Evolutionary conservation across 2,113 vertebrate genomes (phyloP), one percentile per base, ranked within the genome.

Genomic region (Lepus americanus): DNA sequence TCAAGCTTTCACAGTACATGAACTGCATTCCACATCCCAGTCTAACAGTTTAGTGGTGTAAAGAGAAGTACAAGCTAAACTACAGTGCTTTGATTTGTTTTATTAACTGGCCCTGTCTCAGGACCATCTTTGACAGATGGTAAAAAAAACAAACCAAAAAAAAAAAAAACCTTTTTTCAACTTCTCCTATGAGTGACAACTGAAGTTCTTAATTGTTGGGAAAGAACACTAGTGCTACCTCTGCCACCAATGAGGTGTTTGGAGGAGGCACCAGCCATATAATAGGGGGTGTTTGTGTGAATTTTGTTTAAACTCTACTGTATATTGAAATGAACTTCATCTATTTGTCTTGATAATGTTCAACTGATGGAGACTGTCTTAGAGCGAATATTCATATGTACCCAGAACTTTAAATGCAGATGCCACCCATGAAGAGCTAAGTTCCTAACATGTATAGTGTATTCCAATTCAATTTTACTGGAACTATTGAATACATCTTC

Each of bases 401-500:
- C 81, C 94, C 82, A 51, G 81, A 94, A 92, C 79, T 97, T 79
- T 89, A 66, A 63, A 94, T 84, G n/a, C 89, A 92, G 95, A 89
- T 77, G 66, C 95, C 92, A 90, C 80, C 80, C 36, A 0, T 39
- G 33, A 92, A 92, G 77, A 96, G 86, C 89, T 80, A 22, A 94
- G 79, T 95, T 94, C 92, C 94, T 87, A 76, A 95, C 86, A 49
- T 92, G 82, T 89, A 92, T 94, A 84, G 92, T 97, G 96, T 96
- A 96, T 79, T 95, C 86, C 92, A 80, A 87, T 86, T 61, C 86
- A 51, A 76, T 94, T 97, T 94, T 97, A 96, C 92, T 97, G 96
- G 92, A 97, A 97, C 59, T 95, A 90, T 96, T 95, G 86, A 97
- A 97, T 97, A 97, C 96, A 97, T 97, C 96, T 96, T 95, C 92